These are phyloP conservation scores for Synchiropus splendidus DNA, from an alignment of 2,113 vertebrate genomes.

Conservation along the genomic window DNA sequence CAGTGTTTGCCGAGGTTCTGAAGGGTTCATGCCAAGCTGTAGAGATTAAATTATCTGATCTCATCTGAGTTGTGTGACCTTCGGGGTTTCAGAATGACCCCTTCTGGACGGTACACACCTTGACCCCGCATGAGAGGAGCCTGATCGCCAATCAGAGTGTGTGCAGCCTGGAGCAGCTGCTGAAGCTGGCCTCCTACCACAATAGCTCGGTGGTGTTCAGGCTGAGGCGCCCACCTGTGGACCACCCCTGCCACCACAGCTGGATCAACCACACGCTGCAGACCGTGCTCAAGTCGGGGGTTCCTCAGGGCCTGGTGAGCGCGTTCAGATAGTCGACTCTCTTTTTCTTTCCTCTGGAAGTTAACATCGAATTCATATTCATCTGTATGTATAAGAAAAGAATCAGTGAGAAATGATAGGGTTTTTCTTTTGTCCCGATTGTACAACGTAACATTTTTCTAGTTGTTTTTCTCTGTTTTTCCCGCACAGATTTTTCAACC, in stretches of 20 bases:
- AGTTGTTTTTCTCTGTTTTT: no score
- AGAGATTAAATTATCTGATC: no score
- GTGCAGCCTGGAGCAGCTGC: constrained; percentile 81
- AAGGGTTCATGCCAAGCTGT: no score
- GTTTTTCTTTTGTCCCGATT: no score
- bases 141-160: constrained; percentile 80
- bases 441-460: no score
- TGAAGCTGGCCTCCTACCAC: constrained; percentile 64
- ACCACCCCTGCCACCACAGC: constrained; percentile 72
- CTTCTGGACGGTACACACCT: constrained; percentile 74
- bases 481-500: no score
- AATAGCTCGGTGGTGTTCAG: constrained; percentile 77
- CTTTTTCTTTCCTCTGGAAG: no score
- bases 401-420: no score
- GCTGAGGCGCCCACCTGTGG: constrained; percentile 70
- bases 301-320: constrained; percentile 78
- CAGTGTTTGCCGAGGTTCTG: no score
- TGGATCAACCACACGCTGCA: constrained; percentile 86
- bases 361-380: no score
- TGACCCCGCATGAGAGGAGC: constrained; percentile 66
- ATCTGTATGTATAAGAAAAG: no score
- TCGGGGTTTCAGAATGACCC: constrained; percentile 74
- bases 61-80: no score
- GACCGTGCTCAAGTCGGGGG: constrained; percentile 70
- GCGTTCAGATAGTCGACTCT: background rate